Percentiles rank a stretch among this genome's conserved stretches.
These are phyloP conservation scores for Thereuonema tuberculata DNA, from an alignment of 1,140 invertebrate genomes.

Conservation along the genomic window DNA sequence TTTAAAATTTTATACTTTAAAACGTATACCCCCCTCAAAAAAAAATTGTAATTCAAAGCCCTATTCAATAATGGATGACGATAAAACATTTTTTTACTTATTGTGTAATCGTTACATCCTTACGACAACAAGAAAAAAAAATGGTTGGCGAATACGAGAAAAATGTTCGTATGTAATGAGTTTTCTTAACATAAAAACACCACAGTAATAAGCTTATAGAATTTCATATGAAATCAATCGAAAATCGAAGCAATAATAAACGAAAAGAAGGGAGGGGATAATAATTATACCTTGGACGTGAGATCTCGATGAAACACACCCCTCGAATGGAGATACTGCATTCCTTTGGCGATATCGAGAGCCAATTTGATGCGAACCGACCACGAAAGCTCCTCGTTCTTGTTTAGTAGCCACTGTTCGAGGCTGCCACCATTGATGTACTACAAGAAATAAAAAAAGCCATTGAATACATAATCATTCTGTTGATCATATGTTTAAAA, in stretches of 20 bases:
- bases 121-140: too few relatives aligned
- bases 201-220: too few relatives aligned
- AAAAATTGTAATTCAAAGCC: too few relatives aligned
- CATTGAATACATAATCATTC: neutral
- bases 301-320: slow-evolving; percentile 90
- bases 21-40: too few relatives aligned
- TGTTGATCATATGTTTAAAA: neutral
- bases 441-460: slow-evolving; percentile 29
- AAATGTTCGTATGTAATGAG: too few relatives aligned
- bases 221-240: slow-evolving; percentile 5
- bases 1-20: too few relatives aligned
- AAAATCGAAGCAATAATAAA: slow-evolving; percentile 15
- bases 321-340: slow-evolving; percentile 79
- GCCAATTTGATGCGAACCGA: slow-evolving; percentile 62
- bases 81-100: too few relatives aligned
- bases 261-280: too few relatives aligned
- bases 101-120: too few relatives aligned
- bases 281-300: slow-evolving; percentile 65
- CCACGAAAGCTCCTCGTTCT: slow-evolving; percentile 63
- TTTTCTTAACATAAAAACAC: too few relatives aligned
- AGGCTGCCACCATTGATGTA: slow-evolving; percentile 88
- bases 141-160: too few relatives aligned
- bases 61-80: too few relatives aligned
- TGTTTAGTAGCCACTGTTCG: slow-evolving; percentile 59
- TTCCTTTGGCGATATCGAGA: slow-evolving; percentile 70